phyloP scores from a whole-genome alignment of 2,888 invertebrate genomes.

The Meandrusa payeni region DNA sequence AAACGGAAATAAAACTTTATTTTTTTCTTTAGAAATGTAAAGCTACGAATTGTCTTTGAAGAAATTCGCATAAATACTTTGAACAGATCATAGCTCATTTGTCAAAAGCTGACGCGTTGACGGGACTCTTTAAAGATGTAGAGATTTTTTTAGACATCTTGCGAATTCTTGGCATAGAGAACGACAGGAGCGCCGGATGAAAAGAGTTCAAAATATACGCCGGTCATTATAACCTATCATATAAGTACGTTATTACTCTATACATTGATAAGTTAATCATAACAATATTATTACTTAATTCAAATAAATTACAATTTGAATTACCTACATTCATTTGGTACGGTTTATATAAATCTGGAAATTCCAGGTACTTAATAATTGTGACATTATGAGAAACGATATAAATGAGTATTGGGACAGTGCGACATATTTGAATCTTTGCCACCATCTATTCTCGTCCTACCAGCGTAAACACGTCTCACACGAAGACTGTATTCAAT shows the following conservation, averaged over 20 bases:
- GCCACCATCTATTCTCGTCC: slow-evolving; percentile 71
- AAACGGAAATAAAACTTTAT: too few species aligned
- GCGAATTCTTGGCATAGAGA: slow-evolving; percentile 46
- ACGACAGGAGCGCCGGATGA: too few species aligned
- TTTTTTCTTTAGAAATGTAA: neutral
- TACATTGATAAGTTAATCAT: too few species aligned
- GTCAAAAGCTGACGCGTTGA: slow-evolving; percentile 43
- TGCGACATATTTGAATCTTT: slow-evolving; percentile 78
- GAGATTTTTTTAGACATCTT: slow-evolving; percentile 34
- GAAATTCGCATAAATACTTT: slow-evolving; percentile 10
- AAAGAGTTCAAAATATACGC: too few species aligned
- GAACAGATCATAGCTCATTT: slow-evolving; percentile 38
- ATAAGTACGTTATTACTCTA: too few species aligned
- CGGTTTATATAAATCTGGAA: slow-evolving; percentile 11
- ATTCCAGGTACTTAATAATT: slow-evolving; percentile 31
- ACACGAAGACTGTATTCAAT: slow-evolving; percentile 30
- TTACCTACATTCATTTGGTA: too few species aligned
- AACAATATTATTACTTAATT: too few species aligned
- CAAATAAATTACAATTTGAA: too few species aligned
- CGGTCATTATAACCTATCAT: too few species aligned
- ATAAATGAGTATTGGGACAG: slow-evolving; percentile 61
- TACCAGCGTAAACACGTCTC: slow-evolving; percentile 63
- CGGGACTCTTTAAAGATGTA: slow-evolving; percentile 41
- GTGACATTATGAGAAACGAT: slow-evolving; percentile 50
- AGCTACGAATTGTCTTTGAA: neutral